A percentile compares a stretch with the other conserved stretches of the same genome.
Evolutionary conservation across 2,797 vertebrate genomes (phyloP).

Genomic region (Schizopygopsis pylzovi): DNA sequence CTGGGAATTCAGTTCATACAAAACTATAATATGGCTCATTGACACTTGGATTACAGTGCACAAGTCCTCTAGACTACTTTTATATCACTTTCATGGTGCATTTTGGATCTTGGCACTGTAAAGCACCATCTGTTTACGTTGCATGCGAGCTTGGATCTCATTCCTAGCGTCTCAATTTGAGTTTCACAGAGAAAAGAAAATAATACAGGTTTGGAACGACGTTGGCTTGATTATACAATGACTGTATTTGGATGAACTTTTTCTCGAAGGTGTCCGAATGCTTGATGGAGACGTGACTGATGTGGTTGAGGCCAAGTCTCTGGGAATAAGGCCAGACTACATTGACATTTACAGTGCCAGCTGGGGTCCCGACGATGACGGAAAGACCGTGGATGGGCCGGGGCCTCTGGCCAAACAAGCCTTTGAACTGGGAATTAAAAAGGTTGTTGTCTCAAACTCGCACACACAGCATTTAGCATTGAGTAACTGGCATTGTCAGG

Average conservation of each 20-base stretch:
- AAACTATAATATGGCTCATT: neutral
- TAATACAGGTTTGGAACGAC: neutral
- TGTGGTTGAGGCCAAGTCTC: slow-evolving; percentile 85
- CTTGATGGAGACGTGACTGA: slow-evolving; percentile 88
- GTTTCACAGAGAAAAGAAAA: neutral
- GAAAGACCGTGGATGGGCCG: slow-evolving; percentile 86
- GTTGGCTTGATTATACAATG: slow-evolving; percentile 38
- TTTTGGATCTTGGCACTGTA: neutral
- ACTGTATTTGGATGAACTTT: slow-evolving; percentile 23
- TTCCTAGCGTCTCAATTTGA: neutral
- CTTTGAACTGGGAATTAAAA: slow-evolving; percentile 91
- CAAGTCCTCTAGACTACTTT: neutral
- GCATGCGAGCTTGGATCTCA: neutral
- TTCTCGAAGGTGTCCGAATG: slow-evolving; percentile 85
- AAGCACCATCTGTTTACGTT: neutral
- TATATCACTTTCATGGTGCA: neutral
- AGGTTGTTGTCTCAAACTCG: slow-evolving; percentile 73
- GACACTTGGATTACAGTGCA: neutral
- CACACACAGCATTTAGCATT: slow-evolving; percentile 10
- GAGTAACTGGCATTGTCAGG: neutral
- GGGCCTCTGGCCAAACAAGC: slow-evolving; percentile 82
- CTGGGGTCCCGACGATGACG: slow-evolving; percentile 90
- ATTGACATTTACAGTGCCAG: slow-evolving; percentile 92
- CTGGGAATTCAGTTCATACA: neutral
- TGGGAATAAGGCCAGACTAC: slow-evolving; percentile 85